Conservation (phyloP, 1,140 invertebrate genomes). For the Macrobrachium nipponense region DNA sequence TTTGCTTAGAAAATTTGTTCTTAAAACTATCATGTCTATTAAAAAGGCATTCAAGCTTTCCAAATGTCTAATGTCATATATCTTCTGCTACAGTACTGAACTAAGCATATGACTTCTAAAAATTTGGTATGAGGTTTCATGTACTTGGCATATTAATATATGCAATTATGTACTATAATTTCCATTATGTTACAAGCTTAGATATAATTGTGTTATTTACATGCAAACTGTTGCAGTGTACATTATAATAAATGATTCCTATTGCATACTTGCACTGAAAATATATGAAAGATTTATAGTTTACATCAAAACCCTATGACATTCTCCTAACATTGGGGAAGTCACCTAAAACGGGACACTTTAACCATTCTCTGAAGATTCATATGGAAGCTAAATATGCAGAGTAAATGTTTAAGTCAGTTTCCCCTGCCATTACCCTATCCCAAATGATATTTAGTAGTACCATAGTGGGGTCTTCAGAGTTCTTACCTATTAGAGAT, state of each 20-base stretch:
- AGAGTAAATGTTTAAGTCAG: too few relatives aligned
- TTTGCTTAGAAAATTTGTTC: neutral
- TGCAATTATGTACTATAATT: constrained; percentile 10
- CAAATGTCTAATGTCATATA: neutral
- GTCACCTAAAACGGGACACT: constrained; percentile 30
- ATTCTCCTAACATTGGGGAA: constrained; percentile 24
- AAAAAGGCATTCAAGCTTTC: neutral
- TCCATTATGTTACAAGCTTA: constrained; percentile 40
- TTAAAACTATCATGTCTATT: constrained; percentile 2
- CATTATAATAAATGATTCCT: constrained; percentile 20
- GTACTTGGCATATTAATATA: neutral
- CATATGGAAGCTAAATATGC: neutral
- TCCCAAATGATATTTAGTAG: neutral
- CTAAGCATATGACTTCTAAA: constrained; percentile 1
- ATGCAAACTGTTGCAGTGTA: constrained; percentile 18
- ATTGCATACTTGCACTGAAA: constrained; percentile 37
- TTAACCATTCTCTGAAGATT: constrained; percentile 16
- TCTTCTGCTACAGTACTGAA: constrained; percentile 3
- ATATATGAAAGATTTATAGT: constrained; percentile 27
- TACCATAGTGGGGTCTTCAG: neutral
- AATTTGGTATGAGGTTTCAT: constrained; percentile 25
- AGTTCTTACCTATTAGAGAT: neutral
- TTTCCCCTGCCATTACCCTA: neutral
- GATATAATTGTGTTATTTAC: constrained; percentile 46
- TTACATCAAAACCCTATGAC: constrained; percentile 42